A percentile compares a stretch with the other conserved stretches of the same genome.
phyloP scores from a whole-genome alignment of 2,888 invertebrate species.

The Periphyllus acericola region DNA sequence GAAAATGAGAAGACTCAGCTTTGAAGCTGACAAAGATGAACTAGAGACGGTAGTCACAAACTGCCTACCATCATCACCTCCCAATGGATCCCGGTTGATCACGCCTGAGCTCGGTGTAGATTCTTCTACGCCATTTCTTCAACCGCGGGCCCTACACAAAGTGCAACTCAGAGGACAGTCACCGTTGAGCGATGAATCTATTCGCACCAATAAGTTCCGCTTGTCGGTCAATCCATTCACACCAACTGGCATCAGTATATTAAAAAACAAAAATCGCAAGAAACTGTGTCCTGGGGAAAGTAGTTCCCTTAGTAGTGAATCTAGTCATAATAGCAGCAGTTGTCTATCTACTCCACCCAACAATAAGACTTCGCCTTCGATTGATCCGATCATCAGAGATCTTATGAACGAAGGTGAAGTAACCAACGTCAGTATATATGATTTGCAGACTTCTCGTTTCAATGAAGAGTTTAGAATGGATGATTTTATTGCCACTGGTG shows the following conservation, averaged over 20 bases:
- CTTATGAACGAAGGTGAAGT: conserved; percentile 50
- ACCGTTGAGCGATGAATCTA: neutral
- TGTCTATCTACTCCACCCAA: conserved; percentile 27
- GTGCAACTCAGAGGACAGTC: conserved; percentile 16
- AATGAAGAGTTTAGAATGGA: conserved; percentile 84
- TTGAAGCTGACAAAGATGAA: conserved; percentile 19
- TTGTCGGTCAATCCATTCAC: conserved; percentile 62
- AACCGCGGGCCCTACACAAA: conserved; percentile 7
- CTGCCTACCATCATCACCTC: neutral
- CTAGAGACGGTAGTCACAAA: neutral
- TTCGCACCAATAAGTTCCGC: conserved; percentile 1
- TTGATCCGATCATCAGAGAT: conserved; percentile 37
- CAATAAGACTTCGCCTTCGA: conserved; percentile 22
- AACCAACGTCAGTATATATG: conserved; percentile 60
- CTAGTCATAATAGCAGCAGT: neutral
- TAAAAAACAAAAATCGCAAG: conserved; percentile 57
- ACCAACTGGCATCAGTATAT: conserved; percentile 56
- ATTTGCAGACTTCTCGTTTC: conserved; percentile 62
- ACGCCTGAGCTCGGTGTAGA: conserved; percentile 45
- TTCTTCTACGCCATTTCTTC: conserved; percentile 35
- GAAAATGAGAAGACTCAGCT: conserved; percentile 48
- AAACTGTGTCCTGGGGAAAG: conserved; percentile 17
- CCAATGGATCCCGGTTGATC: conserved; percentile 1
- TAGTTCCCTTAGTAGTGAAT: conserved; percentile 17
- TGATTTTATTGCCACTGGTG: conserved; percentile 83